Percentiles rank a stretch among this genome's conserved stretches.
phyloP scores from a whole-genome alignment of 2,797 vertebrate genomes.

The Chloroceryle amazona region DNA sequence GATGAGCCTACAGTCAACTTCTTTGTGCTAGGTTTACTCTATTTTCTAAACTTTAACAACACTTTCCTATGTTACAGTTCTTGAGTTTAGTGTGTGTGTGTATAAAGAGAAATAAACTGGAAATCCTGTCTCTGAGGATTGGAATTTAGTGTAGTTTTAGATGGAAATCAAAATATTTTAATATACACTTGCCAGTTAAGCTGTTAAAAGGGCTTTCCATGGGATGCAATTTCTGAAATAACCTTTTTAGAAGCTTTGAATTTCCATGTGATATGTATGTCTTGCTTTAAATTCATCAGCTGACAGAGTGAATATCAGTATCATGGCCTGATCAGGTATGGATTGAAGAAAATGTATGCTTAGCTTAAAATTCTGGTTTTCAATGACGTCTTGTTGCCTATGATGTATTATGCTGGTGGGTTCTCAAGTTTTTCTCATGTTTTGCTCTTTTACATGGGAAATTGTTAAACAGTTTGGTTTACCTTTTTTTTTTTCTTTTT shows the following conservation, averaged over 20 bases:
- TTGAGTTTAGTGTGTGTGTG: slow-evolving; percentile 33
- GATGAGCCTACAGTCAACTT: neutral
- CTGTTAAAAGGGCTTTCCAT: slow-evolving; percentile 57
- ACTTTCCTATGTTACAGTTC: slow-evolving; percentile 29
- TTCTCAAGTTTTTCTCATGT: neutral
- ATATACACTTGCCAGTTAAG: slow-evolving; percentile 18
- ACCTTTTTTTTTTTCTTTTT: fast-evolving
- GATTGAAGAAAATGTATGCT: neutral
- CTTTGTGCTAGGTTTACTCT: slow-evolving; percentile 37
- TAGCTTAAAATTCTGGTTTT: neutral
- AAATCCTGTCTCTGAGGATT: slow-evolving; percentile 66
- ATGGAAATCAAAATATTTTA: slow-evolving; percentile 65
- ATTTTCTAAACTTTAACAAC: slow-evolving; percentile 34
- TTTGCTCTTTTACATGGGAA: neutral
- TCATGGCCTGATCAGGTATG: neutral
- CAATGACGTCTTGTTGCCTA: neutral
- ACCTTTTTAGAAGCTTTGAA: too few species aligned
- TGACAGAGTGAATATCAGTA: neutral
- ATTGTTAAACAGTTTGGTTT: neutral
- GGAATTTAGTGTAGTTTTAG: slow-evolving; percentile 55
- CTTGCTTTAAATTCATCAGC: neutral
- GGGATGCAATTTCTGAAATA: neutral
- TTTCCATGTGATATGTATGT: neutral
- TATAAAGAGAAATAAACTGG: slow-evolving; percentile 69
- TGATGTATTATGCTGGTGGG: neutral